These are phyloP conservation scores for Pangasius macronema DNA, from an alignment of 2,797 vertebrate species.

Conservation along the genomic window DNA sequence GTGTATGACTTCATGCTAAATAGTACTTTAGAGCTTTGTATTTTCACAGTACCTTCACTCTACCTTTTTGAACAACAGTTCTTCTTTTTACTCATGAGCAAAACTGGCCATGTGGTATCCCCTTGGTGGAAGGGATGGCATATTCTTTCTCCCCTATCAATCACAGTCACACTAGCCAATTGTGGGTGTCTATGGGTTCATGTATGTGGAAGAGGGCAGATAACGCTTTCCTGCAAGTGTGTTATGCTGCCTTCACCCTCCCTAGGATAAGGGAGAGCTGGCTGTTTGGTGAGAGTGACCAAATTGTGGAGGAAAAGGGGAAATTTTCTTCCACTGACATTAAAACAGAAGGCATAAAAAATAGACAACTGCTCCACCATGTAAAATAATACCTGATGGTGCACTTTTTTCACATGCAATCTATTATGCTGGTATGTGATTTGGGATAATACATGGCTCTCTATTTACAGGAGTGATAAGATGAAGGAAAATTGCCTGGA, in stretches of 20 bases:
- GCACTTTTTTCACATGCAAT: background rate
- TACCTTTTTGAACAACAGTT: background rate
- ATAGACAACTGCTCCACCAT: background rate
- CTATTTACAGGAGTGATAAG: background rate
- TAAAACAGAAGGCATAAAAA: background rate
- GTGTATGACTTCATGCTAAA: background rate
- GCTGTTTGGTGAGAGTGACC: background rate
- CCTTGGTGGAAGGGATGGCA: background rate
- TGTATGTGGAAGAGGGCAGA: background rate
- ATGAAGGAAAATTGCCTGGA: background rate
- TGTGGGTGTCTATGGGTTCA: background rate
- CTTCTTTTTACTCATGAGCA: background rate
- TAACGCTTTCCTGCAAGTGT: background rate
- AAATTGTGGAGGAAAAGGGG: background rate
- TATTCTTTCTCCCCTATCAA: background rate
- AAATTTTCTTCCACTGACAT: background rate
- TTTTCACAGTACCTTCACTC: too few relatives aligned
- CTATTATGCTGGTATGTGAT: background rate
- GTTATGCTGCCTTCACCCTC: background rate
- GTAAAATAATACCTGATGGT: background rate
- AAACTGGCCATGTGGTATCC: background rate
- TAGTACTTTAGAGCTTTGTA: background rate
- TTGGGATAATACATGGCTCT: background rate
- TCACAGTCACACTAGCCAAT: background rate
- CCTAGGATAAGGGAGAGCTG: background rate